These are phyloP conservation scores for Orcinus orca DNA, from an alignment of 2,113 vertebrate genomes.

Conservation along the genomic window DNA sequence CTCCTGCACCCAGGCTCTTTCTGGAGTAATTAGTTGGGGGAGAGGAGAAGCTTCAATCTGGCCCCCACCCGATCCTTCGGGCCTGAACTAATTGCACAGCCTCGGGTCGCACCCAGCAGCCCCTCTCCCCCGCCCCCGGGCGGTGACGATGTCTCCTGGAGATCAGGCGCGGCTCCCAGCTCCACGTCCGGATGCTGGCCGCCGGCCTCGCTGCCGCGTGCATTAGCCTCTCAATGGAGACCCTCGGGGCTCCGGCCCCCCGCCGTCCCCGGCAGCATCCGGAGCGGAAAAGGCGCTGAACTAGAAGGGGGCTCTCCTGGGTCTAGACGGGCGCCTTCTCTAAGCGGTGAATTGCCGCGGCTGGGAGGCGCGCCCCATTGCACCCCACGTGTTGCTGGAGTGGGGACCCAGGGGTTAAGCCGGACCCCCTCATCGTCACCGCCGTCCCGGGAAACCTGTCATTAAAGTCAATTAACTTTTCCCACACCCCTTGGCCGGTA, in stretches of 20 bases:
- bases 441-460: conserved; percentile 87
- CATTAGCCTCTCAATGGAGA: conserved; percentile 7
- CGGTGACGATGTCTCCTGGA: background rate
- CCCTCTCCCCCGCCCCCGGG: background rate
- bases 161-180: background rate
- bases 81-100: background rate
- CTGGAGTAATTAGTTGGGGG: background rate
- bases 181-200: background rate
- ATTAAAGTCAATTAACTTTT: conserved; percentile 96
- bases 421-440: conserved; percentile 63
- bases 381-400: background rate
- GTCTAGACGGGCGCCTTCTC: background rate
- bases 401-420: conserved; percentile 37
- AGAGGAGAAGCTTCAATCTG: background rate
- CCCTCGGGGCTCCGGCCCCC: background rate
- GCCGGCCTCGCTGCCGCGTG: background rate
- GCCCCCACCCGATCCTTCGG: background rate
- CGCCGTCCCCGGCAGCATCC: background rate
- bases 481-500: conserved; percentile 90
- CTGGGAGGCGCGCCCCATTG: background rate
- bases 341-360: background rate
- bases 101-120: background rate
- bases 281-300: background rate
- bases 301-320: background rate
- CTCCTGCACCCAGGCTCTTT: background rate